Percentiles rank a stretch among this genome's conserved stretches.
Conservation (phyloP, 2,888 invertebrate genomes). For the Branchellion lobata region DNA sequence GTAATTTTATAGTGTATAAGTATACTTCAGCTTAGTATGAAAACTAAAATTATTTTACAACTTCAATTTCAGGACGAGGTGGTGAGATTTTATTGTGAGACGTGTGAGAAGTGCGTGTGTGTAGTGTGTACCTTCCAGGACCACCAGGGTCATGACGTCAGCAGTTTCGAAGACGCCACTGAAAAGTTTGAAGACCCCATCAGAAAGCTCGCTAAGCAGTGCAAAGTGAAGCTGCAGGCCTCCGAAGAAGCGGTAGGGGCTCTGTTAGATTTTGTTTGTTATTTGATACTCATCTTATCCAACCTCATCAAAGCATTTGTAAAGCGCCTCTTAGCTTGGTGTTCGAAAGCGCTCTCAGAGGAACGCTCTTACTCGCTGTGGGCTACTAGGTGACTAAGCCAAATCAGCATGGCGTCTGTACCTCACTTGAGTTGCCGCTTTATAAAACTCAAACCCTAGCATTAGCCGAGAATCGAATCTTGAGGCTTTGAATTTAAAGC, state of each 20-base stretch:
- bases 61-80: slow-evolving; percentile 49
- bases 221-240: slow-evolving; percentile 57
- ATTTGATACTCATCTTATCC: not conserved
- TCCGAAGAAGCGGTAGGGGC: slow-evolving; percentile 15
- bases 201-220: slow-evolving; percentile 56
- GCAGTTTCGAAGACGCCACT: slow-evolving; percentile 56
- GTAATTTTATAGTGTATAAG: too few relatives aligned
- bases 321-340: not conserved
- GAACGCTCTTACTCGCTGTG: too few relatives aligned
- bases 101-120: slow-evolving; percentile 62
- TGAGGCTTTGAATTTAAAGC: too few relatives aligned
- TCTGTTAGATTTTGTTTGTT: not conserved
- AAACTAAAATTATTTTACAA: not conserved
- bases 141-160: slow-evolving; percentile 54
- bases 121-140: slow-evolving; percentile 63
- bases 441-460: too few relatives aligned
- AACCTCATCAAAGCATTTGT: not conserved
- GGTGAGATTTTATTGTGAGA: slow-evolving; percentile 62
- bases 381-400: too few relatives aligned
- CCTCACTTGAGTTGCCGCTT: too few relatives aligned
- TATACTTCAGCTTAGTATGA: too few relatives aligned
- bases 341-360: too few relatives aligned
- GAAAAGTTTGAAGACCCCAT: slow-evolving; percentile 61
- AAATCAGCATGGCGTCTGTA: too few relatives aligned
- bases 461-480: too few relatives aligned